Evolutionary conservation across 2,797 vertebrate species (phyloP), one percentile per base, ranked within the genome.

Genomic region (Chelon auratus): DNA sequence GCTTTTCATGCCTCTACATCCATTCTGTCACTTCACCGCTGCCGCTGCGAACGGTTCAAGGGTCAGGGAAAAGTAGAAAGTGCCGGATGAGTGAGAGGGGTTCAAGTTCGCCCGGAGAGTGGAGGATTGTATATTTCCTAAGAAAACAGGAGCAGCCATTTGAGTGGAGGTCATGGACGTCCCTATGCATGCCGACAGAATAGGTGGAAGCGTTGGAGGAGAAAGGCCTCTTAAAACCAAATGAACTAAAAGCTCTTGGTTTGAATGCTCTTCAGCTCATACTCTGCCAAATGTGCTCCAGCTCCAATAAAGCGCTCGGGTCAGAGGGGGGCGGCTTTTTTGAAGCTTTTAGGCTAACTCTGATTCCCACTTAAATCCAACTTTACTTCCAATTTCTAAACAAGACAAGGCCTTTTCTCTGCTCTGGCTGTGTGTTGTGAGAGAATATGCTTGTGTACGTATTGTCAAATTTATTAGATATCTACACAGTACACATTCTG

Each of bases 171-270:
- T 93, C 92, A 92, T 15, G 74, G 86, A 78, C 84, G 82, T 89
- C 88, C 86, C 85, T 68, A 78, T 84, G 83, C 81, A 88, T 73
- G 82, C 75, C 43, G 82, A 82, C 61, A 70, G 87, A 90, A 87
- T 76, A 80, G 83, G 86, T 89, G 84, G 85, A 81, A 80, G 90
- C 82, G 86, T 91, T 87, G 90, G 90, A 92, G 87, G 90, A 90
- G 91, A 88, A 90, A 87, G 82, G 85, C 84, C 92, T 90, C 89
- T 91, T 85, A 79, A 89, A 89, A 85, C 87, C 84, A 91, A 92
- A 90, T 90, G 86, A 93, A 92, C 91, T 89, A 92, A 93, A 93
- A 93, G 91, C 92, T 92, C 91, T 92, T 86, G 81, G 86, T 90
- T 83, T 90, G 89, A 92, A 91, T 86, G 84, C 89, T 91, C 92